These are phyloP conservation scores for Rhinolophus ferrumequinum DNA, from an alignment of 2,113 vertebrate genomes.

Conservation along the genomic window DNA sequence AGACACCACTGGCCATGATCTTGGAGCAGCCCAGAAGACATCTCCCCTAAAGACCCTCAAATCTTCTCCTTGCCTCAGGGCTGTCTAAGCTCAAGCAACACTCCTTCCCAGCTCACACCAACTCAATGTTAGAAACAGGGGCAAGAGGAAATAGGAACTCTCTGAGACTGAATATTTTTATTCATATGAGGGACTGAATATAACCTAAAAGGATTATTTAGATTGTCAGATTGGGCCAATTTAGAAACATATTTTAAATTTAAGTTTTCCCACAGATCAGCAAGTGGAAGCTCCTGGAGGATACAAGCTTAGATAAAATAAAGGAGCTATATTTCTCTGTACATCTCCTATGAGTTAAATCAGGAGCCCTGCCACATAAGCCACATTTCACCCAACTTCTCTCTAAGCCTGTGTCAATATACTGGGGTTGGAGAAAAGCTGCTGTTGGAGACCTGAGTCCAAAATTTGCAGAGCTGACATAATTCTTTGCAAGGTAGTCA, in stretches of 20 bases:
- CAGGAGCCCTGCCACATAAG: neutral
- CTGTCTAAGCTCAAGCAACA: neutral
- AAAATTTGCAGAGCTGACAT: conserved; percentile 65
- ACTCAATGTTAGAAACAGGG: neutral
- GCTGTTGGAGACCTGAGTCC: neutral
- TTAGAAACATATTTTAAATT: conserved; percentile 40
- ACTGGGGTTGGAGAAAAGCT: neutral
- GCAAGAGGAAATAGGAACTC: neutral
- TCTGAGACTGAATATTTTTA: neutral
- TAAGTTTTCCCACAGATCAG: neutral
- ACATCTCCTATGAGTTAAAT: neutral
- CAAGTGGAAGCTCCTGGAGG: neutral
- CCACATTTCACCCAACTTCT: neutral
- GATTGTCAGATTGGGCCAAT: neutral
- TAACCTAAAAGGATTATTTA: neutral
- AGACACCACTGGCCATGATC: neutral
- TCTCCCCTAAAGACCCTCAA: neutral
- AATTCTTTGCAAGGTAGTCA: neutral
- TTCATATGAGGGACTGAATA: neutral
- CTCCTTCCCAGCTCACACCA: neutral
- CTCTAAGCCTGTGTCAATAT: neutral
- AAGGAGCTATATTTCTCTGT: neutral
- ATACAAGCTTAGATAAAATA: neutral
- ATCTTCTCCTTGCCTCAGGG: neutral
- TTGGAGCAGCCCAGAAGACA: neutral